Evolutionary conservation across 2,888 invertebrate species (phyloP).

Genomic region (Agrochola macilenta): DNA sequence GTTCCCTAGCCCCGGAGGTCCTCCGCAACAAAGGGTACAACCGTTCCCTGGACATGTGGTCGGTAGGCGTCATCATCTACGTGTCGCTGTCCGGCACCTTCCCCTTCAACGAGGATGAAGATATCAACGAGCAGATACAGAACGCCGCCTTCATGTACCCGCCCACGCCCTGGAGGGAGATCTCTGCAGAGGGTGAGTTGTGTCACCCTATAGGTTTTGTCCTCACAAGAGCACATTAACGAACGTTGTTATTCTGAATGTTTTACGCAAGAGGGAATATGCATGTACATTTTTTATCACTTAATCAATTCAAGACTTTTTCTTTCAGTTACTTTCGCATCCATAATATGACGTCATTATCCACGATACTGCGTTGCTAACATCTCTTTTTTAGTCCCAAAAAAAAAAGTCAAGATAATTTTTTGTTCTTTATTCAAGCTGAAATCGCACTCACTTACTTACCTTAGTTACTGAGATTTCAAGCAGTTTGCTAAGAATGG

Average conservation of each 20-base stretch:
- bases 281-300: not conserved
- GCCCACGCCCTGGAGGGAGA: slow-evolving; percentile 98
- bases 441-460: not conserved
- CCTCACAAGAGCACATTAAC: not conserved
- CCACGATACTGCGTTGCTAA: not conserved
- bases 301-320: not conserved
- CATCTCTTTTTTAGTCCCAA: not conserved
- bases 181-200: slow-evolving; percentile 91
- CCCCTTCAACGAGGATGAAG: slow-evolving; percentile 99
- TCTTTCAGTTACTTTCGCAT: no score
- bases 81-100: slow-evolving; percentile 99
- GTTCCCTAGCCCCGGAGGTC: slow-evolving; percentile 96
- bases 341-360: no score
- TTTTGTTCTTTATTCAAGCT: not conserved
- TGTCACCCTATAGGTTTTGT: not conserved
- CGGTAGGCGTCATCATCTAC: slow-evolving; percentile 99
- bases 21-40: slow-evolving; percentile 99
- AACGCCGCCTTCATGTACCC: slow-evolving; percentile 99
- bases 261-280: not conserved
- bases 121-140: slow-evolving; percentile 99
- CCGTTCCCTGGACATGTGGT: slow-evolving; percentile 99
- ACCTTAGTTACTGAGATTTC: not conserved
- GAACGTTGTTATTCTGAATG: not conserved
- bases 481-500: not conserved
- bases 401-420: not conserved